Percentiles rank a stretch among this genome's conserved stretches.
Evolutionary conservation across 2,888 invertebrate species (phyloP).

Genomic region (Lasius fuliginosus): DNA sequence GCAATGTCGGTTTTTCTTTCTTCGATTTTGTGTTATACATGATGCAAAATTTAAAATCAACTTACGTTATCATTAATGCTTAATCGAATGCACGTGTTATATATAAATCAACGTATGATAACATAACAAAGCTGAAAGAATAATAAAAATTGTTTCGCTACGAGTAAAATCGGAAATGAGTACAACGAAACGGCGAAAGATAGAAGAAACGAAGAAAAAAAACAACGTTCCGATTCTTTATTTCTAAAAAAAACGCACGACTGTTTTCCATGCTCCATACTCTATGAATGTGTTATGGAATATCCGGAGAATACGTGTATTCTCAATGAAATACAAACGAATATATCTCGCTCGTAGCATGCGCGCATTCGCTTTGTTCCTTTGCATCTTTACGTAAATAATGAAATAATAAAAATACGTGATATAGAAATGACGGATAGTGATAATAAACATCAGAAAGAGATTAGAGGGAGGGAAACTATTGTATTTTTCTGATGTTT

Average conservation of each 20-base stretch:
- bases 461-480: not conserved
- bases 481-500: too few species aligned
- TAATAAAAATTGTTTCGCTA: constrained; percentile 26
- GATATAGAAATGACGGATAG: not conserved
- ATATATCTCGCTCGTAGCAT: constrained; percentile 9
- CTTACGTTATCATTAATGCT: not conserved
- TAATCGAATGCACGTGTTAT: not conserved
- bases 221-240: constrained; percentile 28
- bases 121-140: not conserved
- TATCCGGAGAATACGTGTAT: not conserved
- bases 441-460: not conserved
- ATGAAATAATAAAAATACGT: constrained; percentile 11
- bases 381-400: not conserved
- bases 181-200: not conserved
- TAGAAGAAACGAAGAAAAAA: not conserved
- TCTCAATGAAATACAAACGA: constrained; percentile 20
- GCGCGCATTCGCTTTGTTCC: not conserved
- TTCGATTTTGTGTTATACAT: not conserved
- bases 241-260: constrained; percentile 30
- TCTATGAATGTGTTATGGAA: constrained; percentile 2
- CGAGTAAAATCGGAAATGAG: constrained; percentile 16
- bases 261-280: not conserved
- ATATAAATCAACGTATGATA: not conserved
- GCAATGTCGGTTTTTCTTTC: not conserved
- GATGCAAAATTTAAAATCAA: not conserved